Conservation (phyloP, 1,140 invertebrate genomes). For the Conopomorpha cramerella region DNA sequence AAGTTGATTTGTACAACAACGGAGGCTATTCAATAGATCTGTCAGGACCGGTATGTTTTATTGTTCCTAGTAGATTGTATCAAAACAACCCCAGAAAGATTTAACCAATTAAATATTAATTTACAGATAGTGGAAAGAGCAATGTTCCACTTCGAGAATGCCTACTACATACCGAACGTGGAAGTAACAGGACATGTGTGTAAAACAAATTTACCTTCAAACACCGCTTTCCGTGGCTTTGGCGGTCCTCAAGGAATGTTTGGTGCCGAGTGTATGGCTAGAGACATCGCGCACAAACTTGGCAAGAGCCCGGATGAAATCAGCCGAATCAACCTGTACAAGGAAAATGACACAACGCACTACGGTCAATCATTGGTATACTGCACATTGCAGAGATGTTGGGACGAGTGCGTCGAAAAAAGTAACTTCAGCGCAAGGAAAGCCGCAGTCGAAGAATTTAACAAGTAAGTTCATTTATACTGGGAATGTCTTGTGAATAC, state of each 20-base stretch:
- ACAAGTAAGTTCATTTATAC: constrained; percentile 61
- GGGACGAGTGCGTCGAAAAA: constrained; percentile 77
- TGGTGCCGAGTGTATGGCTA: constrained; percentile 76
- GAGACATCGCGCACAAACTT: constrained; percentile 75
- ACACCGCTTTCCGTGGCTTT: constrained; percentile 90
- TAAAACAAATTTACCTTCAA: constrained; percentile 85
- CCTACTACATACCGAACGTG: constrained; percentile 75
- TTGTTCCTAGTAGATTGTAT: too few species aligned
- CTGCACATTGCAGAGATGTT: constrained; percentile 80
- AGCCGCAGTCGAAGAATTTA: constrained; percentile 69
- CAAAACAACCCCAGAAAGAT: too few species aligned
- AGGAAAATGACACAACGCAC: constrained; percentile 78
- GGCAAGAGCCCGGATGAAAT: constrained; percentile 63
- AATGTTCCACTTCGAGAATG: constrained; percentile 80
- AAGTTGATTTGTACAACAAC: constrained; percentile 81
- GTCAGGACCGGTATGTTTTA: constrained; percentile 72
- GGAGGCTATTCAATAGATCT: constrained; percentile 83
- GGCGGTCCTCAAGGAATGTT: constrained; percentile 92
- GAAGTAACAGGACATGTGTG: constrained; percentile 72
- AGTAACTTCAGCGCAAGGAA: constrained; percentile 71
- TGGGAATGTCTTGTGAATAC: neutral
- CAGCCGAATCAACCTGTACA: constrained; percentile 76
- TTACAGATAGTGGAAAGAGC: constrained; percentile 75
- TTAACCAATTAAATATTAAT: too few species aligned
- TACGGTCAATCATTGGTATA: constrained; percentile 77